Conservation (phyloP, 2,888 invertebrate genomes). For the Caenorhabditis afra region DNA sequence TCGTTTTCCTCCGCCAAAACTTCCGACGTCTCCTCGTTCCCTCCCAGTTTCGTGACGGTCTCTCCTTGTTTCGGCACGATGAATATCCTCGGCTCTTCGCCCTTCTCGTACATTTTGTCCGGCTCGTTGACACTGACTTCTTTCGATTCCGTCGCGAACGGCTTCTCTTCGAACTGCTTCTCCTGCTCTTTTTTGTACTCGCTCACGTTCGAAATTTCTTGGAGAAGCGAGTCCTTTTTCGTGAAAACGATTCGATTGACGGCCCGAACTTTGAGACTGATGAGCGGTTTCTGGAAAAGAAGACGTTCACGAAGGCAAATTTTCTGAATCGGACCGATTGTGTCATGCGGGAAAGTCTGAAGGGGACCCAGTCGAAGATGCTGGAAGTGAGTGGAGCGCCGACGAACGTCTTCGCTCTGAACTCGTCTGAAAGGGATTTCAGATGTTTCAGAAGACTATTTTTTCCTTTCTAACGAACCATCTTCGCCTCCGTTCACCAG, state of each 20-base stretch:
- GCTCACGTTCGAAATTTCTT: constrained; percentile 33
- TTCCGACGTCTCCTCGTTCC: constrained; percentile 1
- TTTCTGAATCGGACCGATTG: constrained; percentile 15
- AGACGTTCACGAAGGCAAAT: too few species aligned
- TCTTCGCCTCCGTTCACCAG: not conserved
- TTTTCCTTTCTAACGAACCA: not conserved
- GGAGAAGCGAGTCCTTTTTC: constrained; percentile 42
- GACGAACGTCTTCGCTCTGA: constrained; percentile 17
- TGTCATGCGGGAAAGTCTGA: constrained; percentile 15
- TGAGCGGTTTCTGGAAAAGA: constrained; percentile 34
- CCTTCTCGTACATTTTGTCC: constrained; percentile 43
- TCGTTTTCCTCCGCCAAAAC: constrained; percentile 22
- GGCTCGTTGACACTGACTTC: constrained; percentile 32
- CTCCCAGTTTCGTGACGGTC: constrained; percentile 14
- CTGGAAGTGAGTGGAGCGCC: constrained; percentile 26
- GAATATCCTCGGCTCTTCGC: constrained; percentile 43
- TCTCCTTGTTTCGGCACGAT: constrained; percentile 37
- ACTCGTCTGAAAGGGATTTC: constrained; percentile 32
- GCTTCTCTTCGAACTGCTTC: constrained; percentile 30
- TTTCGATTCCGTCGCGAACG: constrained; percentile 13
- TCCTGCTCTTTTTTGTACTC: constrained; percentile 54
- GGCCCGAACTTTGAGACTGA: constrained; percentile 50
- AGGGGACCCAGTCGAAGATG: constrained; percentile 42
- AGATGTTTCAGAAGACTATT: not conserved
- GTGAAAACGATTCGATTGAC: constrained; percentile 46